These are phyloP conservation scores for Cossypha caffra DNA, from an alignment of 2,797 vertebrate species.

Conservation along the genomic window DNA sequence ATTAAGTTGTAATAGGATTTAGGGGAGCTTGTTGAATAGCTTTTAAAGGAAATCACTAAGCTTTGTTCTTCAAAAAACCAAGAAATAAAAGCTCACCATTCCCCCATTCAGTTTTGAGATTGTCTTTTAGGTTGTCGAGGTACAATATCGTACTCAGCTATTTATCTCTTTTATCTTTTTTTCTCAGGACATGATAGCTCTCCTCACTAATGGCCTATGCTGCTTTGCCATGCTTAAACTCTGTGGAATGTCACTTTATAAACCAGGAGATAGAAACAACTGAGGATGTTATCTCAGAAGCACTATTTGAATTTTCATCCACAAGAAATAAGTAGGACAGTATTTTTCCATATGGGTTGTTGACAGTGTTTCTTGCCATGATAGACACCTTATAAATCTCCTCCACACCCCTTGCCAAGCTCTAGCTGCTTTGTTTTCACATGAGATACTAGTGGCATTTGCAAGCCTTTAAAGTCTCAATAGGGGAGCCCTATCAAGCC, in stretches of 20 bases:
- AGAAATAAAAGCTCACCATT: conserved; percentile 45
- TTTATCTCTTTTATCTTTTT: conserved; percentile 61
- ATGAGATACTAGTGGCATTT: background rate
- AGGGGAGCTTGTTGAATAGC: conserved; percentile 24
- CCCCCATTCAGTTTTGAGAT: conserved; percentile 37
- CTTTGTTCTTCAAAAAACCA: conserved; percentile 52
- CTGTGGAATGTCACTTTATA: conserved; percentile 26
- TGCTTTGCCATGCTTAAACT: conserved; percentile 37
- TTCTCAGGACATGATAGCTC: conserved; percentile 34
- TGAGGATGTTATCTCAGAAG: conserved; percentile 31
- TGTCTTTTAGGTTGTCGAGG: conserved; percentile 40
- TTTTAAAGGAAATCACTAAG: conserved; percentile 34
- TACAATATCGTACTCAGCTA: conserved; percentile 41
- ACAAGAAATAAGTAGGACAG: background rate
- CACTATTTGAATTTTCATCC: background rate
- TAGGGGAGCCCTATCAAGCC: background rate
- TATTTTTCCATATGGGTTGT: background rate
- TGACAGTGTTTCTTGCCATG: background rate
- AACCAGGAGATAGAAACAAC: conserved; percentile 1
- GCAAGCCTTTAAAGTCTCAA: background rate
- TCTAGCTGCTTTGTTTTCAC: background rate
- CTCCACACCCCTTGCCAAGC: background rate
- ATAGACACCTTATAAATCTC: conserved; percentile 8
- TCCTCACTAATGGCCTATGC: background rate
- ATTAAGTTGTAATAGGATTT: conserved; percentile 47